Percentiles rank a stretch among this genome's conserved stretches.
Evolutionary conservation across 2,888 invertebrate genomes (phyloP).

Genomic region (Theretra japonica): DNA sequence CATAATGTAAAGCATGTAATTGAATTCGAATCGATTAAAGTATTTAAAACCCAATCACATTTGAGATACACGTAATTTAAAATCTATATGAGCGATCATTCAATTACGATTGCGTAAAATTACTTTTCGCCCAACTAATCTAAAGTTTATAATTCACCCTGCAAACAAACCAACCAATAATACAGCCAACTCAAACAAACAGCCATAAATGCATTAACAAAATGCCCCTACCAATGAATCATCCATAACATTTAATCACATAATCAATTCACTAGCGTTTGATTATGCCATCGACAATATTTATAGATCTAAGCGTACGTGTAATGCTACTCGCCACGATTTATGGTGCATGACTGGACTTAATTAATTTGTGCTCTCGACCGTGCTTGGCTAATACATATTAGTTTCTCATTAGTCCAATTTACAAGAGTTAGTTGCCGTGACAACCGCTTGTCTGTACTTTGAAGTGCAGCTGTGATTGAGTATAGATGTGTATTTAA

Average conservation of each 20-base stretch:
- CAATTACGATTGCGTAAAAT: no score
- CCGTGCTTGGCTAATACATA: conserved; percentile 52
- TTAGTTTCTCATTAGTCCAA: conserved; percentile 58
- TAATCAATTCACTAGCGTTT: conserved; percentile 22
- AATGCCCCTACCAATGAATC: background rate
- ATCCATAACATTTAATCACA: conserved; percentile 6
- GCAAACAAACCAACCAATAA: no score
- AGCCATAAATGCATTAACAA: background rate
- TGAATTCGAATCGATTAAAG: no score
- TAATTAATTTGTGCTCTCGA: conserved; percentile 59
- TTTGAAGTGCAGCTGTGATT: background rate
- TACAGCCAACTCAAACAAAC: no score
- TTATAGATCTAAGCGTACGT: conserved; percentile 13
- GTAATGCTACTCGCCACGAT: conserved; percentile 41
- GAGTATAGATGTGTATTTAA: background rate
- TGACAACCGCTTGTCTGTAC: conserved; percentile 34
- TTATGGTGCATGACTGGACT: conserved; percentile 54
- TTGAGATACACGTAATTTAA: no score
- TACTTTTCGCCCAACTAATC: no score
- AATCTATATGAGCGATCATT: no score
- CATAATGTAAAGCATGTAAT: no score
- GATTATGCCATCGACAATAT: conserved; percentile 23
- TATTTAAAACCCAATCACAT: no score
- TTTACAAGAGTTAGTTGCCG: conserved; percentile 39
- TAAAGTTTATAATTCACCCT: no score